Base-by-base conservation (phyloP, 2,113 vertebrate genomes). In the Rhabdornis inornatus region DNA sequence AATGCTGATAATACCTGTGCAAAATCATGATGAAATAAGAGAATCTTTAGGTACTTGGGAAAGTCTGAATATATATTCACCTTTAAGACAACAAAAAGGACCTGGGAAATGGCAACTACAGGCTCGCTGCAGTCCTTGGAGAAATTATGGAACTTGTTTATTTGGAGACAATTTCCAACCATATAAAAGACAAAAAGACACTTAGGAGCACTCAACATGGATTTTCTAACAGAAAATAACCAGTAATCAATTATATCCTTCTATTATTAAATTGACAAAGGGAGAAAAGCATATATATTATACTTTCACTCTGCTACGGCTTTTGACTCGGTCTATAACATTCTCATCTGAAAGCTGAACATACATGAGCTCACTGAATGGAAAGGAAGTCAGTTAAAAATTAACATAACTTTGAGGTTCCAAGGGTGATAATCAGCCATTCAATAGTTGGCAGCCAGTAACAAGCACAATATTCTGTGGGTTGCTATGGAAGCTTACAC, bases 71-170 rank as follows among this genome's bases (percentile, higher is more conserved):
- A 47, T 31, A 55, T 22, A 77, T 25, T 9, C 7, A 69, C 5
- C 6, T 77, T 71, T 69, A 87, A 77, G 44, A 60, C 4, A 64
- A 49, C 15, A 78, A 84, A 82, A 39, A 68, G 7, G 30, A 75
- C 9, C 28, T 42, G 19, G 11, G 23, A 17, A 64, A 74, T 57
- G 19, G n/a, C 31, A 78, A 44, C 21, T 61, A 35, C 22, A 61
- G 8, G 9, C 74, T 78, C 0, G 0, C 11, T 70, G 37, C 27
- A 70, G 24, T 59, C 22, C 50, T 69, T 2, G 4, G 11, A n/a
- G 86, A 80, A 35, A 27, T 24, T 39, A 84, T 23, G 13, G 23
- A 77, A 56, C 14, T 60, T 52, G 15, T 39, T 55, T 47, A 57
- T 47, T 21, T 82, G 9, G 15, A 78, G 4, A 13, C 6, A 60